These are phyloP conservation scores for Hydractinia symbiolongicarpus DNA, from an alignment of 30 jellyfish, hydroid and myxozoan genomes.

Conservation along the genomic window DNA sequence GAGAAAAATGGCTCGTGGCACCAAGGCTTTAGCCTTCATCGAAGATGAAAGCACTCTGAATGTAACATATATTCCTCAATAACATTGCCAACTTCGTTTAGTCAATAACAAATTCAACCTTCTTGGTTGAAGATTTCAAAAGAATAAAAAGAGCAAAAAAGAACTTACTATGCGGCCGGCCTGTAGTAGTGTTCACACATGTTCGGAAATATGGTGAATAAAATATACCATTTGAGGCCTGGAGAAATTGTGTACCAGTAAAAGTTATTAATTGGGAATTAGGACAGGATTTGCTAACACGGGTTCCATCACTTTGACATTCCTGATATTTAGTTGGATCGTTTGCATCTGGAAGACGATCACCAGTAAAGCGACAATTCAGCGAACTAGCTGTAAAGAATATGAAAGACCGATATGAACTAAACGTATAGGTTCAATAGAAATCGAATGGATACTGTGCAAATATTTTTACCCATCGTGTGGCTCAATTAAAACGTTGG, in stretches of 20 bases:
- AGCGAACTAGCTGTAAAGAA: neutral
- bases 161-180: slow-evolving; percentile 4
- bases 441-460: neutral
- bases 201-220: slow-evolving; percentile 14
- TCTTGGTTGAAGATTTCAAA: neutral
- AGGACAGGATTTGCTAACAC: neutral
- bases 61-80: neutral
- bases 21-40: no score
- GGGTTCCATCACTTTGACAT: neutral
- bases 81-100: neutral
- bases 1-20: no score
- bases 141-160: neutral
- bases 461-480: neutral
- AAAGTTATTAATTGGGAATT: neutral
- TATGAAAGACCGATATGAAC: neutral
- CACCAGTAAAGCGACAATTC: neutral
- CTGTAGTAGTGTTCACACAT: slow-evolving; percentile 2
- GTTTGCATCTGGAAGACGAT: neutral
- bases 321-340: neutral
- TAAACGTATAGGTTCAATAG: neutral
- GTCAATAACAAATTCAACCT: neutral
- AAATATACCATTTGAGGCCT: neutral
- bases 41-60: no score
- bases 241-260: neutral
- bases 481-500: no score